phyloP scores from a whole-genome alignment of 2,797 vertebrate species.

The Tauraco hartlaubi region DNA sequence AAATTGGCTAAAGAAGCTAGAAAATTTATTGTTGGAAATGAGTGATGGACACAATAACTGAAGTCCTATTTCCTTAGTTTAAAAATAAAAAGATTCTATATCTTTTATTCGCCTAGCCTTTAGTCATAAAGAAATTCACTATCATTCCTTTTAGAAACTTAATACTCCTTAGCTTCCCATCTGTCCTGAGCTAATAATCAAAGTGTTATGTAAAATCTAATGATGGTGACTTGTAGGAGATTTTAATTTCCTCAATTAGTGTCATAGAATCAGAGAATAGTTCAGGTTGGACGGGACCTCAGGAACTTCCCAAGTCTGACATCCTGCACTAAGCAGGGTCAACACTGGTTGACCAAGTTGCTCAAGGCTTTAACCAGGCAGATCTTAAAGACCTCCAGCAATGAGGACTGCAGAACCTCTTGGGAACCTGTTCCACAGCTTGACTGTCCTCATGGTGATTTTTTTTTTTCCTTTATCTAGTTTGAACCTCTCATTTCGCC shows the following conservation, averaged over 20 bases:
- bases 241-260: not conserved
- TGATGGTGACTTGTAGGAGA: not conserved
- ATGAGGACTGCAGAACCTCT: not conserved
- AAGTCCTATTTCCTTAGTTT: not conserved
- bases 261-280: not conserved
- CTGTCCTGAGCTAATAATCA: not conserved
- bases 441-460: not conserved
- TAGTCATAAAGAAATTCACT: not conserved
- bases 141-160: not conserved
- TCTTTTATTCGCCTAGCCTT: not conserved
- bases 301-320: not conserved
- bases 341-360: not conserved
- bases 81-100: not conserved
- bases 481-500: not conserved
- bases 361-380: not conserved
- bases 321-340: not conserved
- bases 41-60: not conserved
- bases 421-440: not conserved
- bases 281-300: not conserved
- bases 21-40: not conserved
- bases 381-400: not conserved
- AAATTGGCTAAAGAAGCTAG: not conserved
- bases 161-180: not conserved
- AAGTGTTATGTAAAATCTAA: not conserved
- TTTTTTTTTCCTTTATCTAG: not conserved